Conservation (phyloP, 2,113 vertebrate species). For the Arizona elegans region DNA sequence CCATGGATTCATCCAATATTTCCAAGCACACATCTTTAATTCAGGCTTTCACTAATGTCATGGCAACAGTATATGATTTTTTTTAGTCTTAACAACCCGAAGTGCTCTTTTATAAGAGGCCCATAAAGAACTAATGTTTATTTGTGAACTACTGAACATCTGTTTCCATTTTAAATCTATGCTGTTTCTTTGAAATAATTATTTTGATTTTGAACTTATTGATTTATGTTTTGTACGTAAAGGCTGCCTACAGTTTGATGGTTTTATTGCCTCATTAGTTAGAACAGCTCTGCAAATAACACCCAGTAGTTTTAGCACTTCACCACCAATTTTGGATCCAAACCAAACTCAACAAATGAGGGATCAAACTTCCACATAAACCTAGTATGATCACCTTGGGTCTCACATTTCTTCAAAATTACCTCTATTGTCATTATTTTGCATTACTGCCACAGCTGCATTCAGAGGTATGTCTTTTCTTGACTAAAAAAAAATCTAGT, state of each 20-base stretch:
- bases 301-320: not conserved
- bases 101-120: not conserved
- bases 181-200: not conserved
- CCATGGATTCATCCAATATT: not conserved
- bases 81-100: not conserved
- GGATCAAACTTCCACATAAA: not conserved
- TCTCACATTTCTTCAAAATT: not conserved
- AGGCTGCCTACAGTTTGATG: not conserved
- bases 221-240: not conserved
- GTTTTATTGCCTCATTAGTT: not conserved
- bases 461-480: not conserved
- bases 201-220: not conserved
- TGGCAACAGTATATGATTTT: not conserved
- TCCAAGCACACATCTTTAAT: not conserved
- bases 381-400: not conserved
- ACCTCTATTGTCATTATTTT: not conserved
- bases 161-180: not conserved
- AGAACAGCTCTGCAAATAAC: not conserved
- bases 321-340: not conserved
- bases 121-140: not conserved
- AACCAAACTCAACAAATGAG: not conserved
- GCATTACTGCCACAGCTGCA: not conserved
- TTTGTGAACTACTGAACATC: not conserved
- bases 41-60: not conserved
- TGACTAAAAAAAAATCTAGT: not conserved